Evolutionary conservation across 2,888 invertebrate species (phyloP).

Genomic region (Tortrix viridana): DNA sequence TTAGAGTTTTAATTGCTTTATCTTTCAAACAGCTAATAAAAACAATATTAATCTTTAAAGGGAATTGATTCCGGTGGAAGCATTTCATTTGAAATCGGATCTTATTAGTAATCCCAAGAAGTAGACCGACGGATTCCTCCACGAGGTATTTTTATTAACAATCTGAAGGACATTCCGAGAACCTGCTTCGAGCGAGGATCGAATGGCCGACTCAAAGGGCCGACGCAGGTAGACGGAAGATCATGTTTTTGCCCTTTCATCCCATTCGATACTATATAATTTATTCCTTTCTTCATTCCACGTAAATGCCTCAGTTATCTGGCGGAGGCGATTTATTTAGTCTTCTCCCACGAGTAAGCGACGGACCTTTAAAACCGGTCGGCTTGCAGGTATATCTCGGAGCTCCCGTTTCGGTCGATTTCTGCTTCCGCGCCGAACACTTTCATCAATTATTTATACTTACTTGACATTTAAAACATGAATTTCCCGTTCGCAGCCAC

Average conservation of each 20-base stretch:
- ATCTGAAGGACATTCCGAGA: constrained; percentile 54
- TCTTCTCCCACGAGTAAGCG: constrained; percentile 63
- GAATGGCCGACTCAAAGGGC: constrained; percentile 49
- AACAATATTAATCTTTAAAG: background rate
- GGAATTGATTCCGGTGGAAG: constrained; percentile 18
- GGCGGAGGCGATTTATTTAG: constrained; percentile 52
- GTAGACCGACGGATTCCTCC: constrained; percentile 48
- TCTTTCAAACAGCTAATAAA: background rate
- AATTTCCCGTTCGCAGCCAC: constrained; percentile 47
- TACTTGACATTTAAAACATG: constrained; percentile 59
- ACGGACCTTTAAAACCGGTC: constrained; percentile 56
- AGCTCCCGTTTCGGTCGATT: constrained; percentile 65
- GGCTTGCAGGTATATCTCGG: constrained; percentile 56
- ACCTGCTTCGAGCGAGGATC: constrained; percentile 55
- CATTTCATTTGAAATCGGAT: constrained; percentile 33
- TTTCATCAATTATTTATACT: constrained; percentile 71
- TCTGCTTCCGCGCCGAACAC: constrained; percentile 64
- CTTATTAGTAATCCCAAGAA: constrained; percentile 49
- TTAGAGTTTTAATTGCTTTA: background rate
- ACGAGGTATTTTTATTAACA: constrained; percentile 52
- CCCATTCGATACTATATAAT: constrained; percentile 55
- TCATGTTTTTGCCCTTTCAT: constrained; percentile 61
- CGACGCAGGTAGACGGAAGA: constrained; percentile 56
- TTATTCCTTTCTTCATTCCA: constrained; percentile 57
- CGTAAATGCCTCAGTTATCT: constrained; percentile 53